Percentiles rank a stretch among this genome's conserved stretches.
Conservation (phyloP, 2,888 invertebrate genomes). For the Drosophila siamana region DNA sequence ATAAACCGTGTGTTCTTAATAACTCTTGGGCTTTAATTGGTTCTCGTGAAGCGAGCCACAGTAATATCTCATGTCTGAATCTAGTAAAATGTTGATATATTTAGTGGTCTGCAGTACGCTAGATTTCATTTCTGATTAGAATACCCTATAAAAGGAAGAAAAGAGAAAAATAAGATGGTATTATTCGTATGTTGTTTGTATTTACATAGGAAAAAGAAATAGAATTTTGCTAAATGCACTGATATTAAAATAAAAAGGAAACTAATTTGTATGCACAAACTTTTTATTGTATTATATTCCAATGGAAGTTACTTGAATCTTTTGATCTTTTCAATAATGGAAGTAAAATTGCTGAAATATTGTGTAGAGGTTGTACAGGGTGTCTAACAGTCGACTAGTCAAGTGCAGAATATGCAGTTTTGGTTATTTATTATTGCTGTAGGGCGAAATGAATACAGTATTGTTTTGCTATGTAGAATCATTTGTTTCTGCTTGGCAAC, state of each 20-base stretch:
- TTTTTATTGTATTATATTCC: too few relatives aligned
- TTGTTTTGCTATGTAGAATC: constrained; percentile 13
- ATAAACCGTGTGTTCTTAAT: neutral
- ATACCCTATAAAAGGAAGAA: neutral
- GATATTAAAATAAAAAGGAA: too few relatives aligned
- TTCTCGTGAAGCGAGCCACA: neutral
- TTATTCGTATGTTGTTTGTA: too few relatives aligned
- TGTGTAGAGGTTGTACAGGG: neutral
- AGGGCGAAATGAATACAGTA: constrained; percentile 1
- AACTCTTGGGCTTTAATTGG: neutral
- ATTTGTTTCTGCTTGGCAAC: constrained; percentile 15
- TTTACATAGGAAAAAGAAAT: too few relatives aligned
- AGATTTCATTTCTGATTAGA: neutral
- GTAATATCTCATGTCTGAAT: neutral
- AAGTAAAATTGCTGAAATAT: too few relatives aligned
- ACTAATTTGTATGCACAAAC: too few relatives aligned
- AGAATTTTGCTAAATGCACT: too few relatives aligned
- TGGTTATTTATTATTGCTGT: constrained; percentile 8
- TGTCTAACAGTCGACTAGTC: neutral
- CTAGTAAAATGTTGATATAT: neutral
- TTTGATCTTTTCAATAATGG: too few relatives aligned
- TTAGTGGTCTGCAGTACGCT: neutral
- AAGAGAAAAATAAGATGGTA: too few relatives aligned
- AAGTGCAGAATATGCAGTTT: neutral
- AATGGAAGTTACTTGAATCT: too few relatives aligned